Conservation (phyloP, 2,113 vertebrate species). For the Gnathonemus echidnorhynchus region DNA sequence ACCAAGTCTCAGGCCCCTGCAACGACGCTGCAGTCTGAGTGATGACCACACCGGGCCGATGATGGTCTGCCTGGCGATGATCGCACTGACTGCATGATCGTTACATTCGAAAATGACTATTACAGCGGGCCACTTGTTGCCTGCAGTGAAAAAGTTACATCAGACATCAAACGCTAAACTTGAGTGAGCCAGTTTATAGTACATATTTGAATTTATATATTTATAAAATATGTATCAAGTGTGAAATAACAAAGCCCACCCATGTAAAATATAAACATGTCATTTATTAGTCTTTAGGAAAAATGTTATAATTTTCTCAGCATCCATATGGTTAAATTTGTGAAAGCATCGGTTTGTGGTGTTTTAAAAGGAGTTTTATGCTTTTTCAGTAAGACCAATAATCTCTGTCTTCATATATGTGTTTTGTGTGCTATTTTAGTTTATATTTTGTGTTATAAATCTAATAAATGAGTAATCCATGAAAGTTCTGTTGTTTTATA, state of each 20-base stretch:
- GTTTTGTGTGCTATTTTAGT: background rate
- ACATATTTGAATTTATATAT: background rate
- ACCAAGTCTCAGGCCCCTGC: background rate
- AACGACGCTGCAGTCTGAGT: background rate
- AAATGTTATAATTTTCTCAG: background rate
- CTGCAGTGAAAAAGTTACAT: background rate
- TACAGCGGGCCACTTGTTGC: background rate
- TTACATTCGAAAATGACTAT: background rate
- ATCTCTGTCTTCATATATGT: background rate
- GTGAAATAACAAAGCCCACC: background rate
- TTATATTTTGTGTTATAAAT: background rate
- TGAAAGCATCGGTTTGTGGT: background rate
- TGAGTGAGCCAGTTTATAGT: background rate
- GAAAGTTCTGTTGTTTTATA: background rate
- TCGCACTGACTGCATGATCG: background rate
- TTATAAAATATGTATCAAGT: background rate
- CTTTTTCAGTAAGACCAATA: background rate
- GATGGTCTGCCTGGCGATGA: background rate
- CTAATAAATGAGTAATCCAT: background rate
- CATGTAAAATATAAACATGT: background rate
- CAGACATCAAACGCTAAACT: background rate
- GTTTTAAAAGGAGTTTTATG: background rate
- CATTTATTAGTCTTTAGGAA: background rate
- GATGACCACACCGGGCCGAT: background rate
- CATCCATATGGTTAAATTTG: background rate